Percentiles rank a stretch among this genome's conserved stretches.
phyloP scores from a whole-genome alignment of 2,797 vertebrate species.

The Acipenser transmontanus region DNA sequence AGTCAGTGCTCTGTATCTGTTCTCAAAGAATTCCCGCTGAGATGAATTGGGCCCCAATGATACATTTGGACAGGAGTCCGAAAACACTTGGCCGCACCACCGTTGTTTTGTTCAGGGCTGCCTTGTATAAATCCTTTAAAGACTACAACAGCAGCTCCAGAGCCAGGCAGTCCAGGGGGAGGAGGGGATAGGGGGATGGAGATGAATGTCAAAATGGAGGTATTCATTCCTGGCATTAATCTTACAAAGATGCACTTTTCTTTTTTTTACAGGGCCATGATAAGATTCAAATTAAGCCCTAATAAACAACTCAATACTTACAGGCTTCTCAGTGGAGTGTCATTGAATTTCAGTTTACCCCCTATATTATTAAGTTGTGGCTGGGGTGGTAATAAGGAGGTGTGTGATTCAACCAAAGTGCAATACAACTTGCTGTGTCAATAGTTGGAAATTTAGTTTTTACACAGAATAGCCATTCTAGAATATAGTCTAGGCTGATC shows the following conservation, averaged over 20 bases:
- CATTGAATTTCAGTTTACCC: constrained; percentile 1
- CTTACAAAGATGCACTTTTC: constrained; percentile 17
- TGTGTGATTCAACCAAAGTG: not conserved
- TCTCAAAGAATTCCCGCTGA: constrained; percentile 22
- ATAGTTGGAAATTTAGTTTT: not conserved
- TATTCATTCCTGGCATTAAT: constrained; percentile 13
- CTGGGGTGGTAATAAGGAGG: not conserved
- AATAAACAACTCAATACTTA: not conserved
- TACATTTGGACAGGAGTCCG: constrained; percentile 30
- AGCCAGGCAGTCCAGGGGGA: constrained; percentile 12
- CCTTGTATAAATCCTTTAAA: constrained; percentile 25
- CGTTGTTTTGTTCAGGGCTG: constrained; percentile 25
- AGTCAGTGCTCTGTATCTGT: constrained; percentile 21
- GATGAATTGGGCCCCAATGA: constrained; percentile 31
- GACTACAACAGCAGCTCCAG: constrained; percentile 29
- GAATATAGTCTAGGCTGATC: constrained; percentile 15
- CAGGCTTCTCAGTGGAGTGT: not conserved
- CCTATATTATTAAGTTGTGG: not conserved
- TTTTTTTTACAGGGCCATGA: constrained; percentile 3
- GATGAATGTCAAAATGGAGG: constrained; percentile 6
- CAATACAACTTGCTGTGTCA: no score
- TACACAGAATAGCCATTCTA: not conserved
- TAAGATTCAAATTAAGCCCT: not conserved
- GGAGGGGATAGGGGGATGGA: not conserved
- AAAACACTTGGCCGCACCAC: constrained; percentile 21